Conservation (phyloP, 2,113 vertebrate genomes). For the Oostethus manadensis region DNA sequence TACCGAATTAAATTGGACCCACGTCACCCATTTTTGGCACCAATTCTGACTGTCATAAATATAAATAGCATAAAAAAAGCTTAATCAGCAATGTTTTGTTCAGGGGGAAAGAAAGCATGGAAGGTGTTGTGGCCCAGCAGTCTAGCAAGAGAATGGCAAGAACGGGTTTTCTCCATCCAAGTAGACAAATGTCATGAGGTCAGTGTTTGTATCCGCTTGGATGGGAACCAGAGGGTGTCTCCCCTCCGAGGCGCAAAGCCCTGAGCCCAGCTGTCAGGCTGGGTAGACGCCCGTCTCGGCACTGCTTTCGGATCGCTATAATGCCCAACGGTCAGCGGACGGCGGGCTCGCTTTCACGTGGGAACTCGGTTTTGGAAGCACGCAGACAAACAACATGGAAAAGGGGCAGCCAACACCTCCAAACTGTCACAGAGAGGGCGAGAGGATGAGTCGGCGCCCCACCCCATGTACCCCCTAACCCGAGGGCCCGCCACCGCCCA, state of each 20-base stretch:
- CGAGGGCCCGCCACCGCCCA: constrained; percentile 38
- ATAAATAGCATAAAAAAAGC: too few relatives aligned
- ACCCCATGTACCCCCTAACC: constrained; percentile 6
- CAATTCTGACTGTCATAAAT: too few relatives aligned
- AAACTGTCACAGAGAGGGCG: constrained; percentile 68
- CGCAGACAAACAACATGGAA: constrained; percentile 61
- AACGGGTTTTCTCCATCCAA: constrained; percentile 15
- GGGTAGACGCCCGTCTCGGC: constrained; percentile 24
- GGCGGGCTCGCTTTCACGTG: constrained; percentile 73
- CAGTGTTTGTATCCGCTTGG: constrained; percentile 8
- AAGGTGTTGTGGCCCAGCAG: too few relatives aligned
- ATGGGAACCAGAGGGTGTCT: constrained; percentile 37
- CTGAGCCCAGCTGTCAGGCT: constrained; percentile 55
- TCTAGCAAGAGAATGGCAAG: not conserved
- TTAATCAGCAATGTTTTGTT: too few relatives aligned
- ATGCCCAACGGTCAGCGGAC: constrained; percentile 59
- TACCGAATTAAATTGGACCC: too few relatives aligned
- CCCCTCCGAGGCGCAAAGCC: constrained; percentile 28
- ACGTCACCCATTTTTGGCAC: too few relatives aligned
- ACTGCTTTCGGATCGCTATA: constrained; percentile 42
- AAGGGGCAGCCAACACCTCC: constrained; percentile 67
- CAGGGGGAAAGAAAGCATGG: too few relatives aligned
- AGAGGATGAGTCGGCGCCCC: constrained; percentile 39
- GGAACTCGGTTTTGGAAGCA: constrained; percentile 60
- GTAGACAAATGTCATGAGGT: constrained; percentile 40